These are phyloP conservation scores for Acrocyrtus sp. DNA, from an alignment of 2,888 invertebrate genomes.

Conservation along the genomic window DNA sequence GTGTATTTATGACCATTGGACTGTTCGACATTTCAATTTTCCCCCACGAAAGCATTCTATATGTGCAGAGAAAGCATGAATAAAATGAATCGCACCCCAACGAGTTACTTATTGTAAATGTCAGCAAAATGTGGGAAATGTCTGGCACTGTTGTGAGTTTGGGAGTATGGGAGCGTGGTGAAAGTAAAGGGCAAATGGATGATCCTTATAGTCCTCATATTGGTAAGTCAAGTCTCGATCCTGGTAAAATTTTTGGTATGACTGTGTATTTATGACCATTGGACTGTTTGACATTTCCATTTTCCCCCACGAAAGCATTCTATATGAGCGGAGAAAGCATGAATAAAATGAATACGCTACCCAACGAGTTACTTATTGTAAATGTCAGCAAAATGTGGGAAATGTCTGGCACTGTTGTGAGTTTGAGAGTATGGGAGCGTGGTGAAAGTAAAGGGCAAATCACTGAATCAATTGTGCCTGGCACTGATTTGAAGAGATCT, in stretches of 20 bases:
- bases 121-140: not conserved
- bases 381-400: not conserved
- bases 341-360: not conserved
- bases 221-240: conserved; percentile 53
- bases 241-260: too few relatives aligned
- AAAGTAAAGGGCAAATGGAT: conserved; percentile 58
- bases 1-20: too few relatives aligned
- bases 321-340: not conserved
- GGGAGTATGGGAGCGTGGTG: too few relatives aligned
- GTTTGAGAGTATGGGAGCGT: too few relatives aligned
- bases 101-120: not conserved
- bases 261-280: too few relatives aligned
- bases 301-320: not conserved
- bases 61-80: not conserved
- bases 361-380: not conserved
- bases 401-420: not conserved
- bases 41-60: not conserved
- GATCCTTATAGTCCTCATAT: conserved; percentile 59
- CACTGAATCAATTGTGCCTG: conserved; percentile 58
- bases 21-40: not conserved
- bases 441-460: too few relatives aligned
- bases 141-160: not conserved
- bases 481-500: too few relatives aligned
- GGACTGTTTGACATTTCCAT: not conserved
- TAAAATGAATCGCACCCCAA: not conserved